phyloP scores from a whole-genome alignment of 2,797 vertebrate genomes.

The Cuculus canorus region DNA sequence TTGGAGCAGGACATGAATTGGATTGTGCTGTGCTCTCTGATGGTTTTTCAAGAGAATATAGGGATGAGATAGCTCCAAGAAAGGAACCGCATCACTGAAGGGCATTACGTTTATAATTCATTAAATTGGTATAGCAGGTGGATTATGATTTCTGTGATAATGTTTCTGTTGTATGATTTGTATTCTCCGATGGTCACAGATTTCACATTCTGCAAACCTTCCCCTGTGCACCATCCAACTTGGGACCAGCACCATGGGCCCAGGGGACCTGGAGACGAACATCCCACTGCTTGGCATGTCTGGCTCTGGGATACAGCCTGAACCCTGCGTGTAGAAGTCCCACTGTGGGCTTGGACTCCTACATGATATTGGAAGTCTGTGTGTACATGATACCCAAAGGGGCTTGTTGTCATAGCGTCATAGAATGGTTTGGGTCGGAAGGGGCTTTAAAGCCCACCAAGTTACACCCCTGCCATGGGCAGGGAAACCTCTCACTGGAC shows the following conservation, averaged over 20 bases:
- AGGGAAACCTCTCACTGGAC: too few species aligned
- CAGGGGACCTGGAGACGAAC: background rate
- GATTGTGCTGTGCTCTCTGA: background rate
- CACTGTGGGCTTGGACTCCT: background rate
- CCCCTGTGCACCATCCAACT: too few species aligned
- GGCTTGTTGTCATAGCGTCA: background rate
- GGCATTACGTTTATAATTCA: background rate
- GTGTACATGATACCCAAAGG: background rate
- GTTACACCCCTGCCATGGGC: too few species aligned
- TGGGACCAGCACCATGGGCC: rapidly evolving
- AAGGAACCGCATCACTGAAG: background rate
- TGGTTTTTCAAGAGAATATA: background rate
- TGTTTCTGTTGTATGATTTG: background rate
- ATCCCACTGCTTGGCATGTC: rapidly evolving
- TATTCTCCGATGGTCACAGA: background rate
- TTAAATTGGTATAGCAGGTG: background rate
- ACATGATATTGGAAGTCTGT: background rate
- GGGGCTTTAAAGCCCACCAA: too few species aligned
- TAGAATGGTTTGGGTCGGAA: too few species aligned
- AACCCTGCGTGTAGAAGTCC: background rate
- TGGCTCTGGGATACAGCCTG: background rate
- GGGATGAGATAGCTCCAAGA: background rate
- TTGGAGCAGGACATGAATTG: background rate
- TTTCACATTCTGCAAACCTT: background rate
- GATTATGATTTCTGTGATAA: background rate